These are phyloP conservation scores for Alligator mississippiensis DNA, from an alignment of 2,113 vertebrate species.

Conservation along the genomic window DNA sequence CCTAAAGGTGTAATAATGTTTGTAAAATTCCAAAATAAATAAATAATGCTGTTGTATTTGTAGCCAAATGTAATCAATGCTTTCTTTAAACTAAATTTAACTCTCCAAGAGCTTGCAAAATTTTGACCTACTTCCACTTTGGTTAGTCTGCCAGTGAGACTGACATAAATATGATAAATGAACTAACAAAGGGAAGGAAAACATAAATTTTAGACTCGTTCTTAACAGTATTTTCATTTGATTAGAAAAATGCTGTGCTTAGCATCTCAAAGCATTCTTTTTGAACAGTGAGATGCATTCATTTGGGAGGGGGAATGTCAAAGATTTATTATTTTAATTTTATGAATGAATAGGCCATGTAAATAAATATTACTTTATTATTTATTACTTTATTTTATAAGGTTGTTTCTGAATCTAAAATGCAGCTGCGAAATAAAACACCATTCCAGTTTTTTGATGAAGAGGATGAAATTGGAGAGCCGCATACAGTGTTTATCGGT, in stretches of 20 bases:
- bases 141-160: not conserved
- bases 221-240: not conserved
- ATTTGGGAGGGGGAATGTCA: not conserved
- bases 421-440: conserved; percentile 80
- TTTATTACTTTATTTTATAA: conserved; percentile 57
- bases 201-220: not conserved
- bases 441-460: conserved; percentile 85
- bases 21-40: not conserved
- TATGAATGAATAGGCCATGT: not conserved
- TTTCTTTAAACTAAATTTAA: not conserved
- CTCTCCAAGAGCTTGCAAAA: not conserved
- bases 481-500: conserved; percentile 93
- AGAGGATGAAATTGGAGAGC: conserved; percentile 91
- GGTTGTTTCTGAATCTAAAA: conserved; percentile 79
- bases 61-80: not conserved
- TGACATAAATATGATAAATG: not conserved
- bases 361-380: conserved; percentile 51
- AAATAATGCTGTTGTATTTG: not conserved
- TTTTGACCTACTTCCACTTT: not conserved
- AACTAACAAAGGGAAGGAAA: not conserved
- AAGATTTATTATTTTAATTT: not conserved
- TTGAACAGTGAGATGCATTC: not conserved
- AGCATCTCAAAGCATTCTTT: not conserved
- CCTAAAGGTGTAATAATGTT: not conserved
- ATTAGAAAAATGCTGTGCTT: not conserved